These are phyloP conservation scores for Pseudanteris insignis DNA, from an alignment of 2,888 invertebrate species.

Conservation along the genomic window DNA sequence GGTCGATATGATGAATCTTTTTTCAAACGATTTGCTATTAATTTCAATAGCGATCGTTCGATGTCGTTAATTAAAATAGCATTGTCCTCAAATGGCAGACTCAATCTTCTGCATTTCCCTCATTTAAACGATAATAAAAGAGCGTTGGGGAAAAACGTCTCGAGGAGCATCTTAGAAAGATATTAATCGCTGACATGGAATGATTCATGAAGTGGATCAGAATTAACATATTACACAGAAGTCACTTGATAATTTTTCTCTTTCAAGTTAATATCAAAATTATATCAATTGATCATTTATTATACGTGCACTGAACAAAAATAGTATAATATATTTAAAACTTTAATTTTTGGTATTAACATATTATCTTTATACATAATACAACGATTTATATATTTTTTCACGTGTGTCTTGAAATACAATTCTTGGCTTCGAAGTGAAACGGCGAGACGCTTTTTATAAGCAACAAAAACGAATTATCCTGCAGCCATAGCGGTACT, in stretches of 20 bases:
- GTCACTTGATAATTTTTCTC: slow-evolving; percentile 10
- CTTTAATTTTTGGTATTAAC: no score
- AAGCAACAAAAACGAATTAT: no score
- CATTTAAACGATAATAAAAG: slow-evolving; percentile 29
- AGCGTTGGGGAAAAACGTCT: slow-evolving; percentile 11
- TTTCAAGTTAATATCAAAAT: no score
- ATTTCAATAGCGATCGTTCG: slow-evolving; percentile 17
- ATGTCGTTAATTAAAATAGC: slow-evolving; percentile 24
- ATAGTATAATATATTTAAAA: no score
- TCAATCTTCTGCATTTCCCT: slow-evolving; percentile 26
- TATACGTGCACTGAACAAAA: no score
- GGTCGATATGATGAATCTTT: slow-evolving; percentile 3
- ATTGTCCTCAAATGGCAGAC: slow-evolving; percentile 24
- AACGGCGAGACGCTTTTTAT: no score
- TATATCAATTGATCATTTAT: no score
- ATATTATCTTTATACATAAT: no score
- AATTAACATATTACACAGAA: slow-evolving; percentile 27
- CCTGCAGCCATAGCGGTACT: no score
- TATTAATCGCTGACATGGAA: slow-evolving; percentile 19
- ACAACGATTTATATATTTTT: no score
- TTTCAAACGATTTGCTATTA: slow-evolving; percentile 11
- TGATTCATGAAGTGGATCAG: slow-evolving; percentile 27
- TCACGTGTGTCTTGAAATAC: no score
- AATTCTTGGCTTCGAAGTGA: no score
- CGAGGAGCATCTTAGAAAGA: slow-evolving; percentile 14